Evolutionary conservation across 2,888 invertebrate genomes (phyloP), one percentile per base, ranked within the genome.

Genomic region (Cordilura impudica): DNA sequence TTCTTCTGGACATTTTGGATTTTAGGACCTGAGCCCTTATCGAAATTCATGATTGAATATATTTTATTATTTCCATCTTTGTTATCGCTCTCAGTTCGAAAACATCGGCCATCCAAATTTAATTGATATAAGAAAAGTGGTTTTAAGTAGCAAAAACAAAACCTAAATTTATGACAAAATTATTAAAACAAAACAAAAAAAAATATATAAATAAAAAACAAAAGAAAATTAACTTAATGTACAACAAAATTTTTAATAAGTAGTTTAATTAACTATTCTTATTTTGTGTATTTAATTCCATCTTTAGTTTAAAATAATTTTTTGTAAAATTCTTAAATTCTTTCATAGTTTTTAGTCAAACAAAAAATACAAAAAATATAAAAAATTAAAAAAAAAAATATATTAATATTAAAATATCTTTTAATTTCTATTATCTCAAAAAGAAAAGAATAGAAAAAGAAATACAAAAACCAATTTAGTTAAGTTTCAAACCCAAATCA

Each of bases 271-370:
- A 29, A 67, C 51, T 39, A 39, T n/a, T 4, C 35, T n/a, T n/a
- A 39, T 39, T 39, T 39, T 29, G 2, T 10, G 8, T 39, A n/a
- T 8, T n/a, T n/a, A n/a, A n/a, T n/a, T n/a, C n/a, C n/a, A n/a
- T n/a, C n/a, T n/a, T n/a, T n/a, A n/a, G n/a, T n/a, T n/a, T n/a
- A n/a, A n/a, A n/a, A n/a, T n/a, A n/a, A n/a, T 12, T 31, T 53
- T 76, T 76, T 76, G 51, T 70, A 53, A 58, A 45, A 63, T 43
- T 19, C 35, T 56, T 31, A 29, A 56, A 63, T 72, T 67, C 60
- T 63, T 61, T 72, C 72, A 72, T 67, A 78, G 72, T 54, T 78
- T 61, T 61, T 78, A 78, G 72, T 21, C 26, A 58, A 18, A 16
- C 4, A 29, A 3, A 19, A 56, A 31, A 19, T 49, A 8, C 19